Evolutionary conservation across 1,140 invertebrate species (phyloP).

Genomic region (Grapholita molesta): DNA sequence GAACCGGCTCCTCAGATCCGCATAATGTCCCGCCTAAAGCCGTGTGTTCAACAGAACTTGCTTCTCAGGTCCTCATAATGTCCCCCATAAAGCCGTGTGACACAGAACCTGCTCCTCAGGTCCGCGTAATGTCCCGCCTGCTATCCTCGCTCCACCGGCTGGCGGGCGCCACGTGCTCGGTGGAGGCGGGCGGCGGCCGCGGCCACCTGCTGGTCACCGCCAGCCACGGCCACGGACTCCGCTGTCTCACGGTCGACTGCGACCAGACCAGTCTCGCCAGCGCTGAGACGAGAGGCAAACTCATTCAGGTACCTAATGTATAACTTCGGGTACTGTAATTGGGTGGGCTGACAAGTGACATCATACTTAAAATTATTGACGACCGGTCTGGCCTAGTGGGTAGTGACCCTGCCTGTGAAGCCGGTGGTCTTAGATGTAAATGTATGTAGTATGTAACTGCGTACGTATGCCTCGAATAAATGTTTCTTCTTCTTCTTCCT

Average conservation of each 20-base stretch:
- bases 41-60: too few relatives aligned
- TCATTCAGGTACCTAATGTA: constrained; percentile 81
- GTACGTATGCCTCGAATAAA: too few relatives aligned
- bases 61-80: too few relatives aligned
- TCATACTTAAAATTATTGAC: too few relatives aligned
- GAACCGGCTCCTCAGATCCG: not conserved
- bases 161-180: constrained; percentile 71
- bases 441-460: too few relatives aligned
- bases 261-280: constrained; percentile 46
- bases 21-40: constrained; percentile 50
- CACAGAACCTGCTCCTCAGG: constrained; percentile 43
- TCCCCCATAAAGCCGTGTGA: not conserved
- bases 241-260: constrained; percentile 89
- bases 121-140: constrained; percentile 76
- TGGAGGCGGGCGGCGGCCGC: constrained; percentile 93
- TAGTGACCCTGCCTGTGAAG: too few relatives aligned
- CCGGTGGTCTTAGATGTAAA: too few relatives aligned
- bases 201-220: constrained; percentile 89
- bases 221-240: constrained; percentile 83
- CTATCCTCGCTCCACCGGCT: constrained; percentile 66
- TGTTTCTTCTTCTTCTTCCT: too few relatives aligned
- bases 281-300: constrained; percentile 43
- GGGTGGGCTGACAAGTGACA: too few relatives aligned
- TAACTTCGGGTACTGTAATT: too few relatives aligned
- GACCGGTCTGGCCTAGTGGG: too few relatives aligned